Evolutionary conservation across 2,888 invertebrate genomes (phyloP).

Genomic region (Caenorhabditis parvicauda): DNA sequence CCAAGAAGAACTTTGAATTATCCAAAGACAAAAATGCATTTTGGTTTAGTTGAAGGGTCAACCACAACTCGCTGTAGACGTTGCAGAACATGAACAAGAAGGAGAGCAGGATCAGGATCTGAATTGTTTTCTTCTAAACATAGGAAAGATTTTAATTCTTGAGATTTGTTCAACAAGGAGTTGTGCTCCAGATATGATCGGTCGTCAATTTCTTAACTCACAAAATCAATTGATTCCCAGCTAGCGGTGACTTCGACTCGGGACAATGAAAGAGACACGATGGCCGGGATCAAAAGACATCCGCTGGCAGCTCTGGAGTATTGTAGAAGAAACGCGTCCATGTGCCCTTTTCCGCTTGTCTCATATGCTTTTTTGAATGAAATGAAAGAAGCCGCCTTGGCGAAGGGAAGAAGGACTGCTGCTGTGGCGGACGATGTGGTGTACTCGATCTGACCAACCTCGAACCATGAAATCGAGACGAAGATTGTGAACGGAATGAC

Average conservation of each 20-base stretch:
- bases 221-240: conserved; percentile 61
- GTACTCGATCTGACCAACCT: conserved; percentile 58
- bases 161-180: no score
- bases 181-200: not conserved
- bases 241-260: conserved; percentile 54
- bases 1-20: conserved; percentile 23
- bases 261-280: conserved; percentile 39
- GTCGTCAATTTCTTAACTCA: conserved; percentile 20
- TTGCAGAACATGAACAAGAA: conserved; percentile 54
- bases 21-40: conserved; percentile 24
- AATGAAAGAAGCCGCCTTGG: conserved; percentile 38
- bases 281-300: conserved; percentile 43
- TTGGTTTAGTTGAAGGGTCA: conserved; percentile 22
- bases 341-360: conserved; percentile 15
- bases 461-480: conserved; percentile 57
- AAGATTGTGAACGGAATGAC: conserved; percentile 41
- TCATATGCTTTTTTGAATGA: conserved; percentile 25
- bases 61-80: conserved; percentile 57
- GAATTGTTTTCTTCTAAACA: no score
- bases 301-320: conserved; percentile 24
- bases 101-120: conserved; percentile 53
- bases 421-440: conserved; percentile 39
- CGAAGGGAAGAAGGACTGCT: conserved; percentile 46
- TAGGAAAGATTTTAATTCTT: not conserved
- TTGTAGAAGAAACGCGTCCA: conserved; percentile 24